Evolutionary conservation across 1,140 invertebrate species (phyloP).

Genomic region (Atta colombica): DNA sequence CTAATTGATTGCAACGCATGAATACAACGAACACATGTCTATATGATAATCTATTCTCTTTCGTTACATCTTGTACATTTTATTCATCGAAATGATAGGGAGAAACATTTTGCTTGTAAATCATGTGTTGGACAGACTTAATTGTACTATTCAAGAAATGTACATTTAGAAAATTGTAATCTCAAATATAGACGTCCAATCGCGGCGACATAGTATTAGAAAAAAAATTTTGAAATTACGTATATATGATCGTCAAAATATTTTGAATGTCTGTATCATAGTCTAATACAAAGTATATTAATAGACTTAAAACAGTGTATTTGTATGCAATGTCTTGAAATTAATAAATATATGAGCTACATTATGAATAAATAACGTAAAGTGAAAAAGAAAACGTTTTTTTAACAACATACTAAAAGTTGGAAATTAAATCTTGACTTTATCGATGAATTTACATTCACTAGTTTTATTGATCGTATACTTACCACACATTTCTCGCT

Average conservation of each 20-base stretch:
- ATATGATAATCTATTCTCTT: neutral
- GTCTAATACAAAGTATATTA: conserved; percentile 41
- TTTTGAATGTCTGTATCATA: conserved; percentile 48
- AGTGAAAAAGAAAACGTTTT: neutral
- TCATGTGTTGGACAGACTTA: conserved; percentile 37
- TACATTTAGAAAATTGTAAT: conserved; percentile 37
- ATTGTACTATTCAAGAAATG: conserved; percentile 27
- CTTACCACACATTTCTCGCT: conserved; percentile 91
- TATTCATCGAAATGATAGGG: neutral
- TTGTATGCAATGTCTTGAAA: conserved; percentile 12
- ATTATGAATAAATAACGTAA: neutral
- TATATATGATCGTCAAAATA: conserved; percentile 45
- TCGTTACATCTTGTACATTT: neutral
- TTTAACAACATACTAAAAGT: neutral
- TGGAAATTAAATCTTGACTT: neutral
- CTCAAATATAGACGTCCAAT: conserved; percentile 14
- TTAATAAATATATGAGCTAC: neutral
- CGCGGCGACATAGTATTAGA: conserved; percentile 26
- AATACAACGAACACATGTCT: conserved; percentile 39
- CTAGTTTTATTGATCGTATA: conserved; percentile 67
- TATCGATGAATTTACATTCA: neutral
- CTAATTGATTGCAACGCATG: conserved; percentile 19
- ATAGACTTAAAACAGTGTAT: conserved; percentile 25
- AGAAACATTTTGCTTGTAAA: neutral
- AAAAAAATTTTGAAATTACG: conserved; percentile 39